phyloP scores from a whole-genome alignment of 2,888 invertebrate species.

The Noctua janthe region DNA sequence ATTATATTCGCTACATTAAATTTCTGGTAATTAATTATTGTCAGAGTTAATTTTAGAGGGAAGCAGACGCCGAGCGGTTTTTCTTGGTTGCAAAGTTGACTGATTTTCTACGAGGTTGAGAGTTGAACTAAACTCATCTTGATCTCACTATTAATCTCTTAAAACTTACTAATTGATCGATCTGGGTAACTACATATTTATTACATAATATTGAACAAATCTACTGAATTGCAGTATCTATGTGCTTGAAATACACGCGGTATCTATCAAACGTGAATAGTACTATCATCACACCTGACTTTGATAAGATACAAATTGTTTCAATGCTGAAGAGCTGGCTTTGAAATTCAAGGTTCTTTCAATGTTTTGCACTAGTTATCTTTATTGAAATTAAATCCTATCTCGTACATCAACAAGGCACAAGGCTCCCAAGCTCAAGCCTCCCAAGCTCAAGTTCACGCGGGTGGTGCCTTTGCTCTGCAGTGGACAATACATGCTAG shows the following conservation, averaged over 20 bases:
- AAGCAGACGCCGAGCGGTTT: constrained; percentile 20
- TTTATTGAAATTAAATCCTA: not conserved
- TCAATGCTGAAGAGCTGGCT: not conserved
- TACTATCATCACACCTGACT: not conserved
- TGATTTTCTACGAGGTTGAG: not conserved
- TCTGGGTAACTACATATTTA: not conserved
- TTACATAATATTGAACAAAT: not conserved
- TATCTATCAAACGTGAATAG: constrained; percentile 1
- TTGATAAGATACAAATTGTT: not conserved
- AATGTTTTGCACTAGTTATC: not conserved
- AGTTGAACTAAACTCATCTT: not conserved
- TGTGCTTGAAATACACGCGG: not conserved
- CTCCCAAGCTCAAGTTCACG: too few species aligned
- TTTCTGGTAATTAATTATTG: constrained; percentile 41
- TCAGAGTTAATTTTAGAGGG: constrained; percentile 27
- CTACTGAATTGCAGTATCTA: not conserved
- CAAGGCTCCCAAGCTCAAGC: too few species aligned
- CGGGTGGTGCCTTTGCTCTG: too few species aligned
- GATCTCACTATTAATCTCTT: not conserved
- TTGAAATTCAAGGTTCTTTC: constrained; percentile 19
- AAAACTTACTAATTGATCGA: not conserved
- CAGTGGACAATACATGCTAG: too few species aligned
- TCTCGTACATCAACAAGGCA: too few species aligned
- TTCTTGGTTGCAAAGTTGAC: constrained; percentile 11
- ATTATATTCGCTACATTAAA: constrained; percentile 34